phyloP scores from a whole-genome alignment of 2,113 vertebrate species.

The Chaetodon auriga region DNA sequence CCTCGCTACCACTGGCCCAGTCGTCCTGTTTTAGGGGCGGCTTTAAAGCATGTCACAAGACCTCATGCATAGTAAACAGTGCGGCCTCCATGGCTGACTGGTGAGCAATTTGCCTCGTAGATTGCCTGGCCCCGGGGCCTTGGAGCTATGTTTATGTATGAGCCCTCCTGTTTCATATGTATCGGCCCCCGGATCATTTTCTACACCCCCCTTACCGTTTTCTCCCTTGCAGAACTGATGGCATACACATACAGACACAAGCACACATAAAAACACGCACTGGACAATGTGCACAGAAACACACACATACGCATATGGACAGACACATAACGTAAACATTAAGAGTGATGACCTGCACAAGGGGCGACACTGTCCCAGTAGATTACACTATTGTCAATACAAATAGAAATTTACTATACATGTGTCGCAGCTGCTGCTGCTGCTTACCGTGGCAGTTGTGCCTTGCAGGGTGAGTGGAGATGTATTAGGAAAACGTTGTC shows the following conservation, averaged over 20 bases:
- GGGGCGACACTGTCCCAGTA: conserved; percentile 93
- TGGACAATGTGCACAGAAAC: conserved; percentile 39
- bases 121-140: conserved; percentile 90
- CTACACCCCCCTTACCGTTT: conserved; percentile 60
- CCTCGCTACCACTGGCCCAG: conserved; percentile 67
- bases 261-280: conserved; percentile 59
- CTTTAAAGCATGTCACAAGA: conserved; percentile 96
- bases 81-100: conserved; percentile 93
- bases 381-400: conserved; percentile 99
- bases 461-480: conserved; percentile 70
- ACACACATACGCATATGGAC: conserved; percentile 50
- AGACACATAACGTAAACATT: conserved; percentile 79
- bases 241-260: conserved; percentile 69
- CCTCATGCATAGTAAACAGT: conserved; percentile 99
- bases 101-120: conserved; percentile 95
- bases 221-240: conserved; percentile 77
- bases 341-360: conserved; percentile 89
- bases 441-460: conserved; percentile 66
- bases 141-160: conserved; percentile 86
- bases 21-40: conserved; percentile 92
- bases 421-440: conserved; percentile 76
- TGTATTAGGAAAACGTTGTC: conserved; percentile 65
- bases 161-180: conserved; percentile 86
- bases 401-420: conserved; percentile 86
- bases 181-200: conserved; percentile 84